These are phyloP conservation scores for Scomber japonicus DNA, from an alignment of 2,113 vertebrate species.

Conservation along the genomic window DNA sequence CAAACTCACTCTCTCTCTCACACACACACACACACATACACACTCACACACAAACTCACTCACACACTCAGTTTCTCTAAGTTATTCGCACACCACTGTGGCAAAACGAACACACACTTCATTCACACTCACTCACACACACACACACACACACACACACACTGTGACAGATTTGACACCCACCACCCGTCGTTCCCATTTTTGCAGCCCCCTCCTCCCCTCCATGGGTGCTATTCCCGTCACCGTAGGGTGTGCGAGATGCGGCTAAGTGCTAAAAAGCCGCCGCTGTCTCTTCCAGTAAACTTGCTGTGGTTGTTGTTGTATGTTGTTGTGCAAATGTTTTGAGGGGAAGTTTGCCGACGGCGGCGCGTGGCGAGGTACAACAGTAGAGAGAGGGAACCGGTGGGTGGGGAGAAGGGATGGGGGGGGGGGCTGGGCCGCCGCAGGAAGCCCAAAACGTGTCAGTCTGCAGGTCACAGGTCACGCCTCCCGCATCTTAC, in stretches of 20 bases:
- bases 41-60: neutral
- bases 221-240: constrained; percentile 62
- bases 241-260: constrained; percentile 57
- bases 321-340: constrained; percentile 74
- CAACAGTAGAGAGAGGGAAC: constrained; percentile 63
- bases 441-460: constrained; percentile 23
- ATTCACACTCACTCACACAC: constrained; percentile 36
- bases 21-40: constrained; percentile 27
- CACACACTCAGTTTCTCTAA: constrained; percentile 29
- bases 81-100: constrained; percentile 53
- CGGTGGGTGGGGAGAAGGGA: neutral
- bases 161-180: constrained; percentile 69
- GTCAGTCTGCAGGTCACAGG: constrained; percentile 48
- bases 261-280: constrained; percentile 64
- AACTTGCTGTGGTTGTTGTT: constrained; percentile 50
- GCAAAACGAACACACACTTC: constrained; percentile 25
- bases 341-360: constrained; percentile 69
- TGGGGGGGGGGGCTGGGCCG: neutral
- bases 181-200: constrained; percentile 55
- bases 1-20: neutral
- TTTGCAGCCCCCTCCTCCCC: constrained; percentile 55
- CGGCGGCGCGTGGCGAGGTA: constrained; percentile 37
- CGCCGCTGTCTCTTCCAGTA: constrained; percentile 41
- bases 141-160: constrained; percentile 31
- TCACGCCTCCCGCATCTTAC: constrained; percentile 44